These are phyloP conservation scores for Hyles euphorbiae DNA, from an alignment of 1,140 invertebrate species.

Conservation along the genomic window DNA sequence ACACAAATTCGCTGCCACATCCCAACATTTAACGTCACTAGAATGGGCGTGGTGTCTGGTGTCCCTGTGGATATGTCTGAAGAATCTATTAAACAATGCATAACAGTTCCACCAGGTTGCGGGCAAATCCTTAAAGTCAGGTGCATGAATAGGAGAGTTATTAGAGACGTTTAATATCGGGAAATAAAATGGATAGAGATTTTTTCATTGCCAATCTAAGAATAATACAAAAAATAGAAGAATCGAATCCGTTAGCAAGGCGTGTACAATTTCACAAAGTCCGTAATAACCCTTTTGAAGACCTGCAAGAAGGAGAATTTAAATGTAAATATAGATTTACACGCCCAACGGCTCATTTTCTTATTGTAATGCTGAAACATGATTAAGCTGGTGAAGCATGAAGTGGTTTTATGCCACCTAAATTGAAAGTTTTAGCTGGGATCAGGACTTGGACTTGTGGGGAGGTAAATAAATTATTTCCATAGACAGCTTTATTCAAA, in stretches of 20 bases:
- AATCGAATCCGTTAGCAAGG: not conserved
- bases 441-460: constrained; percentile 19
- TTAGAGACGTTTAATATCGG: no score
- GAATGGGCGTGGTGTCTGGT: no score
- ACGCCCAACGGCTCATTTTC: constrained; percentile 14
- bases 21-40: no score
- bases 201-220: no score
- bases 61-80: no score
- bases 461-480: constrained; percentile 12
- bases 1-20: no score
- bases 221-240: not conserved
- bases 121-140: no score
- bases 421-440: constrained; percentile 18
- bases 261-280: constrained; percentile 6
- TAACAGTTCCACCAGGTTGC: no score
- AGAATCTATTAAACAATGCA: no score
- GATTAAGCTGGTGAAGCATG: constrained; percentile 16
- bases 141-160: no score
- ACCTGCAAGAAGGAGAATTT: constrained; percentile 9
- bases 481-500: not conserved
- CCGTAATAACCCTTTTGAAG: constrained; percentile 9
- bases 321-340: constrained; percentile 22
- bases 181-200: no score
- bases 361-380: constrained; percentile 18
- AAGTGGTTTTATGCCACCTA: constrained; percentile 20